Base-by-base conservation (phyloP, 2,888 invertebrate species). In the Orthosia cruda region DNA sequence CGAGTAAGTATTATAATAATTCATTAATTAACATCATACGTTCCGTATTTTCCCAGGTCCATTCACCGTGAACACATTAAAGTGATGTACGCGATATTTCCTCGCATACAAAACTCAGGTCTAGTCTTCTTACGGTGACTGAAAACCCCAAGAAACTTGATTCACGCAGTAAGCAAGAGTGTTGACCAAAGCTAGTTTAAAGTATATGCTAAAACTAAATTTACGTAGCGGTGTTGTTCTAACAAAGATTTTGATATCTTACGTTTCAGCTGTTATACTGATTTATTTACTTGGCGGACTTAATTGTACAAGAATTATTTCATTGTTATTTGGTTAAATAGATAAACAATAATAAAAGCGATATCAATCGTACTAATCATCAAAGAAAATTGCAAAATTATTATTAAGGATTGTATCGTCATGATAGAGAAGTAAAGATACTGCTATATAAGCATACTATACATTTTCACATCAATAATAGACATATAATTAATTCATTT, bases 221-320 rank as follows among this genome's bases (percentile, higher is more conserved):
- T 54, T 78, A 20, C 40, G 23, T 47, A 12, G 52, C 32, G n/a
- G 7, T 58, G 32, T 78, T 70, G 74, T 69, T 78, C 50, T 58
- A 32, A 55, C 52, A 32, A 59, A 54, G 52, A 26, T 52, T 63
- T 63, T 58, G 57, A 0, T 52, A 47, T 52, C 23, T 45, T 12
- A 16, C 11, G 15, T 26, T 77, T 55, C 9, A 50, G 9, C n/a
- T 45, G 18, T 7, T 26, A 7, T 40, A 67, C 23, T 40, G 47
- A 59, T 77, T 77, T 50, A 32, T 64, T 54, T 47, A 75, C 15
- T 77, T 50, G 4, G 23, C 4, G 3, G 12, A 32, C 18, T 26
- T 62, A n/a, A 47, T 26, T 26, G 11, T 59, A 52, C 15, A 74
- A 23, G 11, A 32, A 26, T 18, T 20, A 26, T 23, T 20, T 26